Base-by-base conservation (phyloP, 2,113 vertebrate genomes). In the Myiopsitta monachus region DNA sequence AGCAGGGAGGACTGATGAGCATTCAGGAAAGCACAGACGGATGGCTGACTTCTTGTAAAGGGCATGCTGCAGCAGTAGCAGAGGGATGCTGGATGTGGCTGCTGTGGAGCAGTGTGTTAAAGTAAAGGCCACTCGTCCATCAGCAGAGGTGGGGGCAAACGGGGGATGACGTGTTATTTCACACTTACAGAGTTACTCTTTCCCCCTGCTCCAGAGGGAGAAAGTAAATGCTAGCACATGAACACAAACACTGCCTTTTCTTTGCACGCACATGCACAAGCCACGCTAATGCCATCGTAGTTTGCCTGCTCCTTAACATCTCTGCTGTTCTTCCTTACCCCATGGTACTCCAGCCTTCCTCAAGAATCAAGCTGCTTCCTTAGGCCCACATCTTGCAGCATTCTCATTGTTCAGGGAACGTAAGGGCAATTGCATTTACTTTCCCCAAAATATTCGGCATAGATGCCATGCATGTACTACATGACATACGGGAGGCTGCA, bases 201-300 rank as follows among this genome's bases (percentile, higher is more conserved):
- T 41, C 43, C 30, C 31, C 8, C 24, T 9, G n/a, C 19, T 31
- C 24, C 36, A 3, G 31, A 10, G 15, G 31, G 41, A 27, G 18
- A 27, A 21, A 18, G 41, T 39, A 47, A 63, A n/a, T 31, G 28
- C 11, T 55, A 11, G 16, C 24, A 4, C 24, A 0, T 1, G 10
- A 31, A 26, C 64, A 64, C 27, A 49, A 67, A n/a, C 0, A 0
- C n/a, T 14, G 27, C 17, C 24, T 82, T 59, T 66, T 31, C 41
- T 70, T 22, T 27, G 54, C 8, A 1, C 3, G 3, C 15, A 3
- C 30, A 1, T 30, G 2, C 57, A 22, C 2, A 0, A 33, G 14
- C 19, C 31, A 13, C 7, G 31, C 41, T 21, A 3, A 24, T 13
- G 54, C 51, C 0, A 0, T 43, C 26, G 2, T 4, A 6, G 14